phyloP scores from a whole-genome alignment of 2,797 vertebrate genomes.

The Girardinus metallicus region DNA sequence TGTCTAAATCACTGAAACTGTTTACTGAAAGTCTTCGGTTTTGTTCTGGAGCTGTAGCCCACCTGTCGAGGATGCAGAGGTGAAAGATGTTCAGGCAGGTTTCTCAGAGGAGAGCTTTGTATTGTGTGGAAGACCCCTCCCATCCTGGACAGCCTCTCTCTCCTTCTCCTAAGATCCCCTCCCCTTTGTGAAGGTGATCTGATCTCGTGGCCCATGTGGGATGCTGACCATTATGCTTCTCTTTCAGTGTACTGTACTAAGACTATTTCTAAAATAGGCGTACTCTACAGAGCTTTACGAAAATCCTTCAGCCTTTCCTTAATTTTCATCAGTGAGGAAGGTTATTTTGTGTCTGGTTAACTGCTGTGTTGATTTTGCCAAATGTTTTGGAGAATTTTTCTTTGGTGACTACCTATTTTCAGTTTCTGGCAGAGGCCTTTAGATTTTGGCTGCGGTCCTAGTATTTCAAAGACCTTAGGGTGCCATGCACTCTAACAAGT shows the following conservation, averaged over 20 bases:
- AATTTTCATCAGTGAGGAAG: background rate
- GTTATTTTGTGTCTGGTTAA: background rate
- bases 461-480: background rate
- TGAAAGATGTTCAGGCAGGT: conserved; percentile 28
- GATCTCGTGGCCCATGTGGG: conserved; percentile 28
- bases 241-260: background rate
- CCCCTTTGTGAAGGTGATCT: conserved; percentile 26
- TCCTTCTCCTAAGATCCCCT: background rate
- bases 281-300: background rate
- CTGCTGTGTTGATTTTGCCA: background rate
- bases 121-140: conserved; percentile 57
- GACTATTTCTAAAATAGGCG: background rate
- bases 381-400: background rate
- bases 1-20: background rate
- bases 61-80: conserved; percentile 27
- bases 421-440: background rate
- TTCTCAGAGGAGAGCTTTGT: conserved; percentile 55
- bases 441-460: background rate
- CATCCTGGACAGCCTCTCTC: conserved; percentile 15
- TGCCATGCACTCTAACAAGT: background rate
- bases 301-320: background rate
- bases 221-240: conserved; percentile 10
- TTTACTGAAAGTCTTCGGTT: background rate
- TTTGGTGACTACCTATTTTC: background rate
- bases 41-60: conserved; percentile 2